Evolutionary conservation across 2,113 vertebrate species (phyloP), one percentile per base, ranked within the genome.

Genomic region (Muntiacus reevesi): DNA sequence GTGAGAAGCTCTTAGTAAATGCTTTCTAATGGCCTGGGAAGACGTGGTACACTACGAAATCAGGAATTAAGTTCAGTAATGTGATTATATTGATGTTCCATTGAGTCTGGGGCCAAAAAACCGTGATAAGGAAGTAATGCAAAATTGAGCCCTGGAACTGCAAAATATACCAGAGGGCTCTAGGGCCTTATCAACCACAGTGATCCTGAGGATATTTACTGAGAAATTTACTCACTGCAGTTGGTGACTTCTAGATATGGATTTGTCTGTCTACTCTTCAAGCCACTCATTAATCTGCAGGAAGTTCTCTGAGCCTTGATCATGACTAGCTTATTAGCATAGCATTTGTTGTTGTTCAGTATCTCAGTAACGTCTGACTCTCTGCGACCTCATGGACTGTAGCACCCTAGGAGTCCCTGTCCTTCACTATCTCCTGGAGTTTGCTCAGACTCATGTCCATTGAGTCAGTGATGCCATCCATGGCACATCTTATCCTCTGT

Each of bases 251-350:
- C 67, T 83, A 50, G 71, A 81, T 64, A 54, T 59, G 17, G 25
- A 54, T 62, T 79, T 71, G 93, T 62, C 96, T 86, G 15, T 50
- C 78, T 94, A 17, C 78, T 83, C 40, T 91, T 79, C 88, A 84
- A 95, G 57, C 71, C 47, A 21, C 74, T 97, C 60, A 87, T 97
- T 98, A 98, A 97, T 59, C 93, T 79, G 52, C 50, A 82, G 83
- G 71, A 89, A 54, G 23, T 47, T 94, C 91, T 89, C 78, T 86
- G 45, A 91, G 47, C 57, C 84, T 93, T 79, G 71, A 78, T 94
- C 87, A 92, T 95, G 89, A 87, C 50, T 93, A 55, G 84, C 96
- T 94, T 79, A 97, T 98, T 97, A 96, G 93, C 97, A 97, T 97
- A 85, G 87, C 87, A 95, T 96, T 96, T 76, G 11, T 25, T 76